Conservation (phyloP, 2,888 invertebrate genomes). For the Agonum fuliginosum region DNA sequence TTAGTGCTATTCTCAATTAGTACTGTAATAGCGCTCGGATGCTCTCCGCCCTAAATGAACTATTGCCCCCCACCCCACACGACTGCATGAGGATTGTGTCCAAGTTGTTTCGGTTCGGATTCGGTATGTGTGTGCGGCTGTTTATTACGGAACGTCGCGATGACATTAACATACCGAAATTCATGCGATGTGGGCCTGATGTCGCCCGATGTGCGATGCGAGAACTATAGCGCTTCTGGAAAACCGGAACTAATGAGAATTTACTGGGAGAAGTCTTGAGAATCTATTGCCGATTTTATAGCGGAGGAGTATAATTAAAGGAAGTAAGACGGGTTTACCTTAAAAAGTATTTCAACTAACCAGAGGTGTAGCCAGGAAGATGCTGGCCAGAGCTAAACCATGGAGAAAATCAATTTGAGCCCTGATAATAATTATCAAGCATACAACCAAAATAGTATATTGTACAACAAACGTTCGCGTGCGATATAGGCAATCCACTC, state of each 20-base stretch:
- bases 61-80: conserved; percentile 66
- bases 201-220: neutral
- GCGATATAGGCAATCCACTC: too few relatives aligned
- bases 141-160: conserved; percentile 29
- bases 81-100: conserved; percentile 19
- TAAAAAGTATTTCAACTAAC: too few relatives aligned
- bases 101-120: conserved; percentile 21
- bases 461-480: too few relatives aligned
- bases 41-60: conserved; percentile 71
- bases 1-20: conserved; percentile 82
- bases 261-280: neutral
- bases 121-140: conserved; percentile 24
- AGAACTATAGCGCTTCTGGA: too few relatives aligned
- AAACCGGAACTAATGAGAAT: neutral
- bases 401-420: too few relatives aligned
- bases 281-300: neutral
- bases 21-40: conserved; percentile 78
- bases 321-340: too few relatives aligned
- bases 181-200: conserved; percentile 24
- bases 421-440: too few relatives aligned
- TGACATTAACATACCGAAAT: conserved; percentile 51
- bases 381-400: too few relatives aligned
- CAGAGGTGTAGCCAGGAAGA: too few relatives aligned
- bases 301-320: too few relatives aligned
- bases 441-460: too few relatives aligned